Evolutionary conservation across 2,797 vertebrate genomes (phyloP).

Genomic region (Myotis vivesi): DNA sequence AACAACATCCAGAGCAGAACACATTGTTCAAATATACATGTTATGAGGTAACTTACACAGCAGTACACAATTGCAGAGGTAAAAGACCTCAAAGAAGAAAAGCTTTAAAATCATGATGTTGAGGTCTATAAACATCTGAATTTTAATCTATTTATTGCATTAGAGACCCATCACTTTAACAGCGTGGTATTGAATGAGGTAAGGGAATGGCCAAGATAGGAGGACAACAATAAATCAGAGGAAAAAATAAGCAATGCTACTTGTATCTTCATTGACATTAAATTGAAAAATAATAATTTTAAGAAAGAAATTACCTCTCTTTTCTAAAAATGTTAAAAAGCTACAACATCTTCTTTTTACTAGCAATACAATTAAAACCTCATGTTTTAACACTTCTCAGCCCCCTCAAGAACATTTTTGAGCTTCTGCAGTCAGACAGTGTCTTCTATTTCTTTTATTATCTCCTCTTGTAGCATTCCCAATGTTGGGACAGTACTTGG

Average conservation of each 20-base stretch:
- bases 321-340: conserved; percentile 1
- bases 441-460: neutral
- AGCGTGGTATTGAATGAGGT: neutral
- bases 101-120: neutral
- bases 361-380: neutral
- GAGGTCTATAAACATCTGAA: neutral
- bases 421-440: neutral
- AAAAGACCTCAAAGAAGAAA: neutral
- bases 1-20: neutral
- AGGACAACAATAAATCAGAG: neutral
- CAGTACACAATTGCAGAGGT: neutral
- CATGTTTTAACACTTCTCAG: neutral
- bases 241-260: neutral
- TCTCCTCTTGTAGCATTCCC: neutral
- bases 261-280: neutral
- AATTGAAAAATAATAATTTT: neutral
- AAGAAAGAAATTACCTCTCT: neutral
- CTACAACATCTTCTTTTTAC: neutral
- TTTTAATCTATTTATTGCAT: neutral
- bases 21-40: neutral
- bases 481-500: neutral
- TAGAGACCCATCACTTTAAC: neutral
- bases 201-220: neutral
- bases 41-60: conserved; percentile 26
- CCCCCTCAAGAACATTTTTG: neutral